A percentile compares a stretch with the other conserved stretches of the same genome.
Evolutionary conservation across 2,797 vertebrate species (phyloP).

Genomic region (Molossus alvarezi): DNA sequence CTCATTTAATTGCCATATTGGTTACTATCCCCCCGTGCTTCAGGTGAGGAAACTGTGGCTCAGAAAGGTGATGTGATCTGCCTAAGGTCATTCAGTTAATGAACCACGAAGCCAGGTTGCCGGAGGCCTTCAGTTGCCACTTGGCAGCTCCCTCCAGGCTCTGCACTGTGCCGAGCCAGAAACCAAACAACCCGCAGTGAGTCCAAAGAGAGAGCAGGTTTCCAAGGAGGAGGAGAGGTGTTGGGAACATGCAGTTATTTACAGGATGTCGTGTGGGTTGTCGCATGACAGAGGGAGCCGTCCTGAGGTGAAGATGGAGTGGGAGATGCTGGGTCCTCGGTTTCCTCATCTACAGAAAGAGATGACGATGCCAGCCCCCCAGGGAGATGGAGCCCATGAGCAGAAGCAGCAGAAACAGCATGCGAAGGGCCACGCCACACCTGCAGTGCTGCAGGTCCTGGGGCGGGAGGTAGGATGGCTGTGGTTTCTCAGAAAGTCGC

Average conservation of each 20-base stretch:
- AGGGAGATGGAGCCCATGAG: background rate
- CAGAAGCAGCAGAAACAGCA: rapidly evolving
- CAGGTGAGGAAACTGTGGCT: background rate
- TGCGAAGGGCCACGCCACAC: rapidly evolving
- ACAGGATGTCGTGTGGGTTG: slow-evolving; percentile 83
- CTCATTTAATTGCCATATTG: background rate
- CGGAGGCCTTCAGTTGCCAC: background rate
- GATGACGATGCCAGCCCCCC: background rate
- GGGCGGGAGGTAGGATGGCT: rapidly evolving
- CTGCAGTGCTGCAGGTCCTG: background rate
- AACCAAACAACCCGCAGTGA: slow-evolving; percentile 62
- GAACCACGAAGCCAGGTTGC: background rate
- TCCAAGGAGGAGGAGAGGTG: slow-evolving; percentile 86
- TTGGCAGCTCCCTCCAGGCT: background rate
- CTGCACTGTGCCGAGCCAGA: background rate
- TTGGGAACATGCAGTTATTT: slow-evolving; percentile 85
- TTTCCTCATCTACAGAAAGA: slow-evolving; percentile 52
- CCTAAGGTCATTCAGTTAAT: background rate
- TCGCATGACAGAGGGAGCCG: slow-evolving; percentile 39
- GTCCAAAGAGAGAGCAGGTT: slow-evolving; percentile 79
- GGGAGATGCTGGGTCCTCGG: slow-evolving; percentile 66
- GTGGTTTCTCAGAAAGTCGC: background rate
- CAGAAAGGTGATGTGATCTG: background rate
- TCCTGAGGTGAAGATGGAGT: slow-evolving; percentile 74
- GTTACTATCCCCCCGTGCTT: background rate